These are phyloP conservation scores for Coreius guichenoti DNA, from an alignment of 2,797 vertebrate species.

Conservation along the genomic window DNA sequence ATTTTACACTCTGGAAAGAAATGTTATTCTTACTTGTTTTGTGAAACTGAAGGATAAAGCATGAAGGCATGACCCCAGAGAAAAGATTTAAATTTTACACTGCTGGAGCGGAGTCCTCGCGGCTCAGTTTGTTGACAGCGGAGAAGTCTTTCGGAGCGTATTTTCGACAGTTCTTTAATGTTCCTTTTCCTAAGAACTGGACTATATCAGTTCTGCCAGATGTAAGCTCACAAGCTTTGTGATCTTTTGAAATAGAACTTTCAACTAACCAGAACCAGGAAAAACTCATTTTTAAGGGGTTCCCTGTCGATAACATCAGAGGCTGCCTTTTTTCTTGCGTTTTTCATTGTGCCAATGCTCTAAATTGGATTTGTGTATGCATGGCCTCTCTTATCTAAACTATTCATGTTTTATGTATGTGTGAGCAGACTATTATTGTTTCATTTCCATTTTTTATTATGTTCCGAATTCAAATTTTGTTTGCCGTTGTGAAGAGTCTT, in stretches of 20 bases:
- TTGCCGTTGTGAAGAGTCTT: conserved; percentile 41
- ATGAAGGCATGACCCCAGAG: conserved; percentile 32
- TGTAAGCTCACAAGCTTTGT: conserved; percentile 54
- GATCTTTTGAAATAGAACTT: conserved; percentile 61
- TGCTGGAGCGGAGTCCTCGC: conserved; percentile 34
- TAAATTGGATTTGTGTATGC: conserved; percentile 62
- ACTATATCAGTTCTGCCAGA: conserved; percentile 61
- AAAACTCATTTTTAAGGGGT: conserved; percentile 55
- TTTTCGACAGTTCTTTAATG: conserved; percentile 52
- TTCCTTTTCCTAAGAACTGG: conserved; percentile 50
- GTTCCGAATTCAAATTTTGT: conserved; percentile 51
- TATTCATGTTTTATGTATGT: conserved; percentile 50
- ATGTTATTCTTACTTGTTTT: conserved; percentile 34
- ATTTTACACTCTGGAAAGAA: conserved; percentile 17
- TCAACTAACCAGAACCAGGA: conserved; percentile 50
- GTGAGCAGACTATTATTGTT: conserved; percentile 50
- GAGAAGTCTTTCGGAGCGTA: conserved; percentile 46
- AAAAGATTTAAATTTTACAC: conserved; percentile 41
- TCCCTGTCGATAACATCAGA: conserved; percentile 57
- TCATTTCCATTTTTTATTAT: conserved; percentile 49
- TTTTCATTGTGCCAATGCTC: conserved; percentile 41
- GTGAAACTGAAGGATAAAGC: conserved; percentile 42
- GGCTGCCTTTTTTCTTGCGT: conserved; percentile 29
- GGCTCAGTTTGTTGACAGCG: conserved; percentile 47
- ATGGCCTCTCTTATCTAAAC: conserved; percentile 56